These are phyloP conservation scores for Perccottus glenii DNA, from an alignment of 2,113 vertebrate species.

Conservation along the genomic window DNA sequence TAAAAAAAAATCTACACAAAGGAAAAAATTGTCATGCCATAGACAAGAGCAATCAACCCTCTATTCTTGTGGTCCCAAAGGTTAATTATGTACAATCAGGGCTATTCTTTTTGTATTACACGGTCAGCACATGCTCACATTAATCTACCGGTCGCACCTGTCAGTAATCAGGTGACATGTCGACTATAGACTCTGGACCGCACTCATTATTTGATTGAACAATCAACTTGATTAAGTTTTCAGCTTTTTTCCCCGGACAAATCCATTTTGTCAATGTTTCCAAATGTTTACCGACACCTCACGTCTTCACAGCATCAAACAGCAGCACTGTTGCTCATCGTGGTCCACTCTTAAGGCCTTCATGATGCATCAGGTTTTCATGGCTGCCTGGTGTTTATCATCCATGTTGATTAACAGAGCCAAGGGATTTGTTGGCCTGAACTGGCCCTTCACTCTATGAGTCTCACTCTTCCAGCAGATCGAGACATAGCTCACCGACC, in stretches of 20 bases:
- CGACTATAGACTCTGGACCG: not conserved
- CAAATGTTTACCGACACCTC: constrained; percentile 17
- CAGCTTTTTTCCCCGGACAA: not conserved
- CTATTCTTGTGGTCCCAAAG: constrained; percentile 12
- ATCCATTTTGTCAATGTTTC: constrained; percentile 22
- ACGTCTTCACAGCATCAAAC: constrained; percentile 25
- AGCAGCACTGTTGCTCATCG: constrained; percentile 16
- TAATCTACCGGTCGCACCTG: constrained; percentile 12
- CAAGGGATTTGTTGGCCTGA: constrained; percentile 40
- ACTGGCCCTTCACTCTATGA: constrained; percentile 33
- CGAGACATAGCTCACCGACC: constrained; percentile 32
- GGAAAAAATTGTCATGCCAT: not conserved
- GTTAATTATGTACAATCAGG: constrained; percentile 6
- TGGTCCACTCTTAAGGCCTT: constrained; percentile 14
- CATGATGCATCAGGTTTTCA: constrained; percentile 27
- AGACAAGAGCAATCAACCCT: constrained; percentile 4
- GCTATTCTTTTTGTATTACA: constrained; percentile 2
- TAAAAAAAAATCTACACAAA: too few species aligned
- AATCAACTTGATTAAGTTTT: not conserved
- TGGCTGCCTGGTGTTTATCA: constrained; percentile 41
- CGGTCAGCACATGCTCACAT: constrained; percentile 16
- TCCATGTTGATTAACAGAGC: constrained; percentile 47
- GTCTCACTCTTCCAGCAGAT: constrained; percentile 26
- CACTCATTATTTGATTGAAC: not conserved
- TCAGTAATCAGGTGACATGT: constrained; percentile 2